These are phyloP conservation scores for Micrastur ruficollis DNA, from an alignment of 2,797 vertebrate species.

Conservation along the genomic window DNA sequence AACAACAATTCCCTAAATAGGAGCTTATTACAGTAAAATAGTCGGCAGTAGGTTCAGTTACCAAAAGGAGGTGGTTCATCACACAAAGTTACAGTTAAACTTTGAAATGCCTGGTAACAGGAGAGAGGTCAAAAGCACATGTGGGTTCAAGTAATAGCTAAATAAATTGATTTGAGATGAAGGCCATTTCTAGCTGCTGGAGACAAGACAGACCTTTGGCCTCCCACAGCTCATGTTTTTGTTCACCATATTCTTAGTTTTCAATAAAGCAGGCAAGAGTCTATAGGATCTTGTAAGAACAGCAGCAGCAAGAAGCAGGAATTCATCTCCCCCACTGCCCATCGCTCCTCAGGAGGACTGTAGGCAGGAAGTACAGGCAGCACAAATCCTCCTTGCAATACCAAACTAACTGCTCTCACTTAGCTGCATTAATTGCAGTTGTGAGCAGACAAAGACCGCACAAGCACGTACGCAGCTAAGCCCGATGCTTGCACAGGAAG, in stretches of 20 bases:
- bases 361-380: not conserved
- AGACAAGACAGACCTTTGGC: not conserved
- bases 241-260: not conserved
- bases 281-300: not conserved
- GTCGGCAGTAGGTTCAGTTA: not conserved
- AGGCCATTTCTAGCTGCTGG: not conserved
- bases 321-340: not conserved
- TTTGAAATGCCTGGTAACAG: not conserved
- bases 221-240: not conserved
- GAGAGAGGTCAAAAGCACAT: not conserved
- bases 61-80: not conserved
- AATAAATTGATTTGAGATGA: not conserved
- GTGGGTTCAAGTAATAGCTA: not conserved
- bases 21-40: not conserved
- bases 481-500: not conserved
- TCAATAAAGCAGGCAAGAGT: not conserved
- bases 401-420: not conserved
- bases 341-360: fast-evolving
- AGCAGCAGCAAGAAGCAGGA: not conserved
- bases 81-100: not conserved
- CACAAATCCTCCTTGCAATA: not conserved
- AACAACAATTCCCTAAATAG: not conserved
- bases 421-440: not conserved
- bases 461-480: fast-evolving
- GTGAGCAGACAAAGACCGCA: not conserved